Evolutionary conservation across 2,888 invertebrate genomes (phyloP).

Genomic region (Synergus laeviventris): DNA sequence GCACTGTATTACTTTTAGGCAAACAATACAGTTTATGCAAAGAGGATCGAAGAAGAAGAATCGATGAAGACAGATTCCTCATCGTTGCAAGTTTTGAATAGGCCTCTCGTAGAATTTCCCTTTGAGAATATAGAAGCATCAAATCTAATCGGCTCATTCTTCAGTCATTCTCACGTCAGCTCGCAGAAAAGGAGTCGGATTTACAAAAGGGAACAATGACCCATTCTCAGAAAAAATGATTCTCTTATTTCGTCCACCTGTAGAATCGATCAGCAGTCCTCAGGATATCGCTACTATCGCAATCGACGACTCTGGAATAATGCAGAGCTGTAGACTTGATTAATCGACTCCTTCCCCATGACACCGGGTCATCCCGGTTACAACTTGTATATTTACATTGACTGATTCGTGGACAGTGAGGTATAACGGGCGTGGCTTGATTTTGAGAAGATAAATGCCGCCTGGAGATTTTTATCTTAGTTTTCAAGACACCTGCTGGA

Average conservation of each 20-base stretch:
- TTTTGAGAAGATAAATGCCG: slow-evolving; percentile 63
- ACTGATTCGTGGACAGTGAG: slow-evolving; percentile 70
- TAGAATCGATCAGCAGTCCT: slow-evolving; percentile 32
- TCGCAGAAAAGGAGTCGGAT: slow-evolving; percentile 28
- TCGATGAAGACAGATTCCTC: neutral
- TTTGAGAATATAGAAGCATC: slow-evolving; percentile 28
- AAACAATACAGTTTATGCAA: neutral
- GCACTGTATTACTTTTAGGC: neutral
- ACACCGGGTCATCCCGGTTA: slow-evolving; percentile 31
- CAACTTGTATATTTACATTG: slow-evolving; percentile 50
- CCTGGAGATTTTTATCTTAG: slow-evolving; percentile 57
- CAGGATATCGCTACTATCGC: slow-evolving; percentile 35
- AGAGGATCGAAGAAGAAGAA: neutral
- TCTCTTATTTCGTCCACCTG: slow-evolving; percentile 35
- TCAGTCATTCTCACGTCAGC: slow-evolving; percentile 34
- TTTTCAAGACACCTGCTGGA: slow-evolving; percentile 42
- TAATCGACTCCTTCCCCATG: slow-evolving; percentile 28
- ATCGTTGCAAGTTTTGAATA: neutral
- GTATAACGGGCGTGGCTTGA: slow-evolving; percentile 59
- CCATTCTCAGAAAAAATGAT: slow-evolving; percentile 27
- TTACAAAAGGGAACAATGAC: slow-evolving; percentile 19
- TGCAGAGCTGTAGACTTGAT: slow-evolving; percentile 30
- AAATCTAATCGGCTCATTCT: slow-evolving; percentile 18
- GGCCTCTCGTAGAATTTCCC: neutral
- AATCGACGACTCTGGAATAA: slow-evolving; percentile 35